Base-by-base conservation (phyloP, 2,888 invertebrate genomes). In the Allacma fusca region DNA sequence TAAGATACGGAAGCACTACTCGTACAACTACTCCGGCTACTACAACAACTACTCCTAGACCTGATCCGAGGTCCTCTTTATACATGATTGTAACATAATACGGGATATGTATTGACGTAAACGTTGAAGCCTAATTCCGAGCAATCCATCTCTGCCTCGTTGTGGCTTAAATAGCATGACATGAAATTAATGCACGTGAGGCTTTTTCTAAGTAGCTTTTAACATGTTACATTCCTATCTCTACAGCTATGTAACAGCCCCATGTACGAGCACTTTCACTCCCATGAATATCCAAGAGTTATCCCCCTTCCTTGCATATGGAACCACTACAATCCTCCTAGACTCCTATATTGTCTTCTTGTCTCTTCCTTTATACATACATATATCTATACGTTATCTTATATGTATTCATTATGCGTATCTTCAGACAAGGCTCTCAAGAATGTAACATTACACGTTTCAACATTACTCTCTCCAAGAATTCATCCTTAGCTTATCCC, bases 131-230 rank as follows among this genome's bases (percentile, higher is more conserved):
- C 71, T 71, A 71, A 71, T 71, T 71, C 71, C 57, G 26, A 16
- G 71, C 71, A 71, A 71, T 71, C 71, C 57, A 71, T 71, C 71
- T 71, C 71, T 71, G 71, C 71, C 71, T 71, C 71, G 9, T 50
- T 29, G 57, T 71, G 71, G 57, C 71, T 71, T 71, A 71, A 71
- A 71, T 71, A 71, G 50, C 71, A 71, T 71, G 71, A 57, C 71
- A 71, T 71, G 71, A 71, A 71, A 71, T 71, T 71, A 71, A 71
- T 71, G 71, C 71, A 71, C 70, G 70, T 71, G 71, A 71, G 24
- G 57, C 50, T 71, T 71, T 71, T 71, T 57, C 50, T 57, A 71
- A 71, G 12, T 71, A 71, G 21, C 71, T 44, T 57, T 57, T 71
- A 50, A 50, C 50, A 50, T 50, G 9, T 50, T 12, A 50, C 50